Evolutionary conservation across 2,113 vertebrate genomes (phyloP), one percentile per base, ranked within the genome.

Genomic region (Herpetotheres cachinnans): DNA sequence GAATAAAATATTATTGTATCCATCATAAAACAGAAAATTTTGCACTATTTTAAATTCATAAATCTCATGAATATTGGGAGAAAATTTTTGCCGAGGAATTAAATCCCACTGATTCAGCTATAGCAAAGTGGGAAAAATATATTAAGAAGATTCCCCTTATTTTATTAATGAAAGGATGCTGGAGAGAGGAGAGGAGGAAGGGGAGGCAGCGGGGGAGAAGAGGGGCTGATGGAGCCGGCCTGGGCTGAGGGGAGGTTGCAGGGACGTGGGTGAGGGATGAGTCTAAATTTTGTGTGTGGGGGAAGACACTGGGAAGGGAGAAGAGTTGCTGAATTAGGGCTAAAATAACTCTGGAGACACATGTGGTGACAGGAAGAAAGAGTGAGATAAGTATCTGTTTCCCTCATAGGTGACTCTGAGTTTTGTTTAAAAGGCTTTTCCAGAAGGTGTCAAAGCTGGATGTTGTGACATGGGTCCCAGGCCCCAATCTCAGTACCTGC

Each of bases 181-280:
- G 34, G 52, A 40, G 38, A 52, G 38, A 9, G 0, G 1, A 7
- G 27, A 73, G 44, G 27, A 42, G 38, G 42, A 36, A 14, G 15
- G 3, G 13, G 34, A 34, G 14, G 22, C 44, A 74, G 20, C 3
- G 8, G 30, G 22, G 30, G 13, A 56, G 65, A 46, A 20, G 26
- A 36, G 32, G 5, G 16, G 2, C 65, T 56, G 22, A 5, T n/a
- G 46, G 40, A 32, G 26, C 29, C 1, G 5, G 4, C 25, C 22
- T 22, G 40, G 9, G 8, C 29, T 47, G 36, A 73, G 54, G 40
- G 29, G 6, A 71, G 25, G 32, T 5, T 66, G 13, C 52, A 50
- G 56, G 40, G 34, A 66, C 0, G 1, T 3, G 10, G 6, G 12
- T 14, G 36, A 81, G 27, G 58, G 84, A 30, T 0, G 0, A 46